A percentile compares a stretch with the other conserved stretches of the same genome.
Conservation (phyloP, 2,797 vertebrate genomes). For the Acipenser transmontanus region DNA sequence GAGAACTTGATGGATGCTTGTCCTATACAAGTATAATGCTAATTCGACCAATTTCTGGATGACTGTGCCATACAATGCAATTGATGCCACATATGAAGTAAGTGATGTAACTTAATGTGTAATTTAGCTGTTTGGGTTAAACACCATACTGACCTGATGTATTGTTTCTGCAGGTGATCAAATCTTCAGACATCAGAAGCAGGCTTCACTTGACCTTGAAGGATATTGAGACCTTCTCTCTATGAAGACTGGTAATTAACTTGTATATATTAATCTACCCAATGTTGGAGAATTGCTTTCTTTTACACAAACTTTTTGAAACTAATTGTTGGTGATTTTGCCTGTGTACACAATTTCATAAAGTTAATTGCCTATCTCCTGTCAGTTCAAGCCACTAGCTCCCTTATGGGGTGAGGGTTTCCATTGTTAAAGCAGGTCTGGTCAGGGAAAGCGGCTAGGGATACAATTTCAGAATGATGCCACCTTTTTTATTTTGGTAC, state of each 20-base stretch:
- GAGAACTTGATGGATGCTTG: constrained; percentile 27
- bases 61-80: constrained; percentile 36
- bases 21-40: constrained; percentile 26
- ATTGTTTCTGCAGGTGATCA: constrained; percentile 31
- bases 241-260: constrained; percentile 45
- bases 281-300: no score
- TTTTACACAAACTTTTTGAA: not conserved
- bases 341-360: no score
- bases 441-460: no score
- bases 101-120: not conserved
- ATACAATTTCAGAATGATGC: no score
- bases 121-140: no score
- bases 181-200: constrained; percentile 36
- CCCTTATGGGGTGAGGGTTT: no score
- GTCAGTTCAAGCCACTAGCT: no score
- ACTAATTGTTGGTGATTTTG: not conserved
- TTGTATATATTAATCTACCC: no score
- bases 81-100: constrained; percentile 47
- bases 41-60: constrained; percentile 52
- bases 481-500: no score
- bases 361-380: no score
- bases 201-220: constrained; percentile 45
- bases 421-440: no score
- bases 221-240: constrained; percentile 41
- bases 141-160: no score